phyloP scores from a whole-genome alignment of 2,113 vertebrate species.

The Aegithalos caudatus region DNA sequence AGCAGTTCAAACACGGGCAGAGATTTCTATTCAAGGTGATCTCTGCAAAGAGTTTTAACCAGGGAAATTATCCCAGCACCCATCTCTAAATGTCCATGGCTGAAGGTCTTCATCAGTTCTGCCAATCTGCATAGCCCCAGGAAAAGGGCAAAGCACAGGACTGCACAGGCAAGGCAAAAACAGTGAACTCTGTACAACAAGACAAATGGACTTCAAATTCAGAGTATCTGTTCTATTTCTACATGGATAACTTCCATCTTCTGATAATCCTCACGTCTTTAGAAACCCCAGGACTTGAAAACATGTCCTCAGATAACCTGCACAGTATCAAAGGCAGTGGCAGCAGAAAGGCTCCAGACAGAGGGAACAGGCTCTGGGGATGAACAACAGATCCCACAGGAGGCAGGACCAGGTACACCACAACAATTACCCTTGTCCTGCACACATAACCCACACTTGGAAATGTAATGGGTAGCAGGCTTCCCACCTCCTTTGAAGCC shows the following conservation, averaged over 20 bases:
- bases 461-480: background rate
- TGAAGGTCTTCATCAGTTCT: background rate
- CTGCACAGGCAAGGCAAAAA: background rate
- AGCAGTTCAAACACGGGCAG: background rate
- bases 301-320: background rate
- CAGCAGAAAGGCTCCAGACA: background rate
- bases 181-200: background rate
- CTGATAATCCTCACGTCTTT: background rate
- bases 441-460: background rate
- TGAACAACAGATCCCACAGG: background rate
- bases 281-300: background rate
- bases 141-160: background rate
- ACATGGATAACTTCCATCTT: background rate
- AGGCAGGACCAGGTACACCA: background rate
- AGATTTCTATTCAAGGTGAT: background rate
- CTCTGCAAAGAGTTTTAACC: background rate
- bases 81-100: background rate
- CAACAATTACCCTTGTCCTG: background rate
- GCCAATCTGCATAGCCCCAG: background rate
- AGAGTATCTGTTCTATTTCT: background rate
- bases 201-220: background rate
- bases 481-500: background rate
- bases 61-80: background rate
- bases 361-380: background rate
- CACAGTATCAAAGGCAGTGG: background rate